A percentile compares a stretch with the other conserved stretches of the same genome.
Evolutionary conservation across 2,797 vertebrate species (phyloP).

Genomic region (Rhynchonycteris naso): DNA sequence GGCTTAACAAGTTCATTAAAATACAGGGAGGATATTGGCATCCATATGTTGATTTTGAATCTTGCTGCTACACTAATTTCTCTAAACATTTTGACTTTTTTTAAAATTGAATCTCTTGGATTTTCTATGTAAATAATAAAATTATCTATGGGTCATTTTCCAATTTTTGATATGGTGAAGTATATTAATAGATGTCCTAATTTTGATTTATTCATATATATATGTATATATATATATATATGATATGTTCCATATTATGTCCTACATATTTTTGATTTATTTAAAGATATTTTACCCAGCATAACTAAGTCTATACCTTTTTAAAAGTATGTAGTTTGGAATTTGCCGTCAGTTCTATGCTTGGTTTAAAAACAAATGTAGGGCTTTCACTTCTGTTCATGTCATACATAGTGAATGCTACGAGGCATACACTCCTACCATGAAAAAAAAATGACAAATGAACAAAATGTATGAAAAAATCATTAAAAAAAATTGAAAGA

Average conservation of each 20-base stretch:
- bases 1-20: not conserved
- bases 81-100: not conserved
- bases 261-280: not conserved
- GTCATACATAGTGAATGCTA: not conserved
- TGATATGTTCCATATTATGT: not conserved
- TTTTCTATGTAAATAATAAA: not conserved
- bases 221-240: not conserved
- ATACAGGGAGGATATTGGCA: not conserved
- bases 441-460: not conserved
- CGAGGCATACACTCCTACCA: not conserved
- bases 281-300: not conserved
- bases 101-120: not conserved
- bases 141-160: not conserved
- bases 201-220: not conserved
- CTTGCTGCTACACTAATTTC: not conserved
- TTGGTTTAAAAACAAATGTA: not conserved
- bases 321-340: not conserved
- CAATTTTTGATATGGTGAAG: not conserved
- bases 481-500: not conserved
- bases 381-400: not conserved
- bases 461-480: not conserved
- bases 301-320: not conserved
- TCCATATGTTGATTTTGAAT: not conserved
- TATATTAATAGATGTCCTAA: not conserved
- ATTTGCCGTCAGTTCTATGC: not conserved